phyloP scores from a whole-genome alignment of 1,140 invertebrate genomes.

The Chionoecetes opilio region DNA sequence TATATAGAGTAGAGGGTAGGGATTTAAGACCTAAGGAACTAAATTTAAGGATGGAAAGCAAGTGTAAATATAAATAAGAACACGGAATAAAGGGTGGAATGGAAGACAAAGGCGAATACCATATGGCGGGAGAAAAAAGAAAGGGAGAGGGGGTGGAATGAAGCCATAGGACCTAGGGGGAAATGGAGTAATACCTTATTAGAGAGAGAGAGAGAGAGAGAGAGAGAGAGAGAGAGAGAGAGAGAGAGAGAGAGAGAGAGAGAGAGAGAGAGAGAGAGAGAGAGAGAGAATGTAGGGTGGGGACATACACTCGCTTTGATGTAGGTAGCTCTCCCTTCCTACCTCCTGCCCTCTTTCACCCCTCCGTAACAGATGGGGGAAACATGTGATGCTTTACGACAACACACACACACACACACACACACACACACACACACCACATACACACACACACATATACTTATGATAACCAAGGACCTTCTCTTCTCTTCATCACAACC shows the following conservation, averaged over 20 bases:
- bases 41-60: not conserved
- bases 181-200: not conserved
- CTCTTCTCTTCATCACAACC: not conserved
- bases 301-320: not conserved
- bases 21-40: not conserved
- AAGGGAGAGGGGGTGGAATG: not conserved
- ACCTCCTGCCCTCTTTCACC: not conserved
- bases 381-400: not conserved
- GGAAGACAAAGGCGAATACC: not conserved
- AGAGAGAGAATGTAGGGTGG: not conserved
- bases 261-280: not conserved
- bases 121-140: not conserved
- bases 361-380: not conserved
- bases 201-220: not conserved
- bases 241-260: not conserved
- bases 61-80: not conserved
- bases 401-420: slow-evolving; percentile 40
- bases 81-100: not conserved
- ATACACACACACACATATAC: not conserved
- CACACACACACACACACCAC: slow-evolving; percentile 44
- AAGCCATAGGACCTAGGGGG: not conserved
- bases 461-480: too few species aligned
- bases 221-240: too few species aligned
- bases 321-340: not conserved
- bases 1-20: not conserved